Conservation (phyloP, 2,797 vertebrate species). For the Rhinatrema bivittatum region DNA sequence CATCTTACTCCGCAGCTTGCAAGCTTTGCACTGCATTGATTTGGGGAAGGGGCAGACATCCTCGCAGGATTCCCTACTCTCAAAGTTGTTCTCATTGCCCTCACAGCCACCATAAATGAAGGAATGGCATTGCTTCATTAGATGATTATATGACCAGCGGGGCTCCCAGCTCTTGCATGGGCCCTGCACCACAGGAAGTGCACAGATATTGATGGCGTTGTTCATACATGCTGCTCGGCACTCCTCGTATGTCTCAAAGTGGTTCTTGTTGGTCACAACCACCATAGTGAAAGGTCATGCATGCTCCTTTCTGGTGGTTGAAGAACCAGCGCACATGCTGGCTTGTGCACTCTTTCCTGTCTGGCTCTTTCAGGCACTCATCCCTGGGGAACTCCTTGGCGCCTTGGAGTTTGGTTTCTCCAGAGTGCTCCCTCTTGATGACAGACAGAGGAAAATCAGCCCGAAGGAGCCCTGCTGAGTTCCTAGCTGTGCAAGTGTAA, state of each 20-base stretch:
- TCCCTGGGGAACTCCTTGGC: slow-evolving; percentile 52
- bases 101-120: slow-evolving; percentile 86
- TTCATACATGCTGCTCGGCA: slow-evolving; percentile 74
- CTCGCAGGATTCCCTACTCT: slow-evolving; percentile 75
- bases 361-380: slow-evolving; percentile 74
- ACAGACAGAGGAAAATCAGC: slow-evolving; percentile 90
- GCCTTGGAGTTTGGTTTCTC: slow-evolving; percentile 41
- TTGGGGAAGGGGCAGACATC: slow-evolving; percentile 77
- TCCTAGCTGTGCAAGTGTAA: slow-evolving; percentile 86
- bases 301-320: slow-evolving; percentile 68
- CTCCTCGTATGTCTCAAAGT: slow-evolving; percentile 85
- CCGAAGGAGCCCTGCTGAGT: slow-evolving; percentile 71
- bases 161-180: slow-evolving; percentile 85
- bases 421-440: slow-evolving; percentile 58
- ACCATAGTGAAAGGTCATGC: slow-evolving; percentile 70
- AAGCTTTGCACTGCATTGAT: slow-evolving; percentile 70
- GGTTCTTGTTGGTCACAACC: slow-evolving; percentile 76
- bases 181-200: slow-evolving; percentile 82
- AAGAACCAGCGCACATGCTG: slow-evolving; percentile 79
- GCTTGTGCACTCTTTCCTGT: slow-evolving; percentile 60
- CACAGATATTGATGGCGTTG: slow-evolving; percentile 66
- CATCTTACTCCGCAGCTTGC: slow-evolving; percentile 76
- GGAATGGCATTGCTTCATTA: slow-evolving; percentile 79
- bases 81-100: slow-evolving; percentile 88
- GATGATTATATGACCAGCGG: slow-evolving; percentile 84